Conservation (phyloP, 2,888 invertebrate genomes). For the Elegia similella region DNA sequence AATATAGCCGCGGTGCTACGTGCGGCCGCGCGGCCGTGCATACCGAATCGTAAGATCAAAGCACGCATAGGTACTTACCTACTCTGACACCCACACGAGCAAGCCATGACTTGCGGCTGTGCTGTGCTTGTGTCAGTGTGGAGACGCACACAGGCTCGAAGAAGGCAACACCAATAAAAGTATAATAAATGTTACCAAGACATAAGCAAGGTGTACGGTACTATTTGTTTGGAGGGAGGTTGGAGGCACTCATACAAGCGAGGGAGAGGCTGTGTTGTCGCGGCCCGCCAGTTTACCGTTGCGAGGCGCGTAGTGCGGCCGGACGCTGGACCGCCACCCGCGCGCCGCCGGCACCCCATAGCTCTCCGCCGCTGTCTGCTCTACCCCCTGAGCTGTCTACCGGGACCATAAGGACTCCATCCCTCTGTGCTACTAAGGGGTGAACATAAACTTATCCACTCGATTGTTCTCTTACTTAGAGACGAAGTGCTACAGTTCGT, state of each 20-base stretch:
- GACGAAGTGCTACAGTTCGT: slow-evolving; percentile 76
- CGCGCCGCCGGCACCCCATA: slow-evolving; percentile 71
- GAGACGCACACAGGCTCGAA: slow-evolving; percentile 57
- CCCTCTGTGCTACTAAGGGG: slow-evolving; percentile 48
- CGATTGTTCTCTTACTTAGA: slow-evolving; percentile 51
- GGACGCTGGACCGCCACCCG: slow-evolving; percentile 73
- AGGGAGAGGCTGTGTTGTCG: slow-evolving; percentile 75
- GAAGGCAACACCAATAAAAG: slow-evolving; percentile 67
- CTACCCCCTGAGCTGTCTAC: slow-evolving; percentile 46
- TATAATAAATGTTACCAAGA: slow-evolving; percentile 78
- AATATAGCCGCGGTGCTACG: slow-evolving; percentile 72
- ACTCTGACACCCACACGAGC: slow-evolving; percentile 71
- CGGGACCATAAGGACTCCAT: slow-evolving; percentile 43
- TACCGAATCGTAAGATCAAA: slow-evolving; percentile 82
- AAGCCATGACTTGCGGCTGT: slow-evolving; percentile 37
- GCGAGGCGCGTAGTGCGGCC: slow-evolving; percentile 81
- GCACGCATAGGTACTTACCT: slow-evolving; percentile 79
- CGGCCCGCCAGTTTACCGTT: slow-evolving; percentile 80
- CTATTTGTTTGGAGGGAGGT: slow-evolving; percentile 80
- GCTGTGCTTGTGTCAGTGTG: slow-evolving; percentile 40
- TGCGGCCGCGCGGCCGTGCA: slow-evolving; percentile 76
- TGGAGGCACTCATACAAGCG: slow-evolving; percentile 76
- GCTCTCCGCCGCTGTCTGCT: slow-evolving; percentile 45
- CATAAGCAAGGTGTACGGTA: slow-evolving; percentile 77
- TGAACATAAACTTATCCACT: slow-evolving; percentile 50